A percentile compares a stretch with the other conserved stretches of the same genome.
Conservation (phyloP, 2,797 vertebrate genomes). For the Nannoperca obscura region DNA sequence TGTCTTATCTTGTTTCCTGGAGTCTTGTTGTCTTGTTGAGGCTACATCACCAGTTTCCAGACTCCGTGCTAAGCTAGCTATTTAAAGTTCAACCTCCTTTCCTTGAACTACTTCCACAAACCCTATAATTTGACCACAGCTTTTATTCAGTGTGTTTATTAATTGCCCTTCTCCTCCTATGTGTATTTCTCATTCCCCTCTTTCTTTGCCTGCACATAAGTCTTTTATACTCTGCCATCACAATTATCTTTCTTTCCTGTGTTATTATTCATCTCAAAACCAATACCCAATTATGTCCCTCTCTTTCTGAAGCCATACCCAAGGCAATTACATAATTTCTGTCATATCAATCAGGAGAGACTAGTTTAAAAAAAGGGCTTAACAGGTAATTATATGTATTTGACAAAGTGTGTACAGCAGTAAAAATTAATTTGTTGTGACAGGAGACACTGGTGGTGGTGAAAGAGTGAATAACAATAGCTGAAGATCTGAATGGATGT, state of each 20-base stretch:
- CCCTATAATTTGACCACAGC: neutral
- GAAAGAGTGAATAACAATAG: neutral
- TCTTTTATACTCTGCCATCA: neutral
- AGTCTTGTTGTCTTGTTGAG: neutral
- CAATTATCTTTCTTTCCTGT: neutral
- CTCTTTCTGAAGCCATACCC: neutral
- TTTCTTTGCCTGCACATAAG: neutral
- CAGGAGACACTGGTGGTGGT: neutral
- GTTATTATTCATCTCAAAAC: neutral
- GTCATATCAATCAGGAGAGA: no score
- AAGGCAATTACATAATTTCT: neutral
- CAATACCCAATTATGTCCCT: neutral
- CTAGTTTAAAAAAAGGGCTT: no score
- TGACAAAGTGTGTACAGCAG: neutral
- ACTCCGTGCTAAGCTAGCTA: no score
- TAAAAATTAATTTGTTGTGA: neutral
- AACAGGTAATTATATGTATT: no score
- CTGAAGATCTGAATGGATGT: neutral
- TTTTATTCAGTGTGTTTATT: no score
- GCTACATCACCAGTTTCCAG: no score
- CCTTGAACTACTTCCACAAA: slow-evolving; percentile 1
- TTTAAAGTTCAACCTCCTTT: slow-evolving; percentile 10
- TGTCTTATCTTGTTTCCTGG: neutral
- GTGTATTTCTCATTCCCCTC: no score
- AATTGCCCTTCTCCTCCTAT: no score